phyloP scores from a whole-genome alignment of 2,797 vertebrate genomes.

The Diceros bicornis region DNA sequence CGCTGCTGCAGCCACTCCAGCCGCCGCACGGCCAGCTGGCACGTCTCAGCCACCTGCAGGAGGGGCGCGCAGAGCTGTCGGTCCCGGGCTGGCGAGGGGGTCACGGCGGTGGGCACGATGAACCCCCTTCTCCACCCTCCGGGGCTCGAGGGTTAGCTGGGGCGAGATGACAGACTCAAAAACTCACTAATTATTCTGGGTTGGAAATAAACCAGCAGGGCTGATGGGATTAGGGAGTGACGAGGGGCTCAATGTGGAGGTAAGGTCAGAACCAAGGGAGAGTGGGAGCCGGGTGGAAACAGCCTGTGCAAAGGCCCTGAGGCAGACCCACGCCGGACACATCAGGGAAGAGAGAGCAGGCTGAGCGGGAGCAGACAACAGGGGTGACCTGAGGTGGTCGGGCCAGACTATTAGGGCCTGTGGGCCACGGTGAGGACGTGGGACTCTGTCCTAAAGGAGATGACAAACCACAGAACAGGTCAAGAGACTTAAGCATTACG shows the following conservation, averaged over 20 bases:
- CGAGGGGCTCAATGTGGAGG: background rate
- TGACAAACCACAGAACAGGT: background rate
- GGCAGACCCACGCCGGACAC: background rate
- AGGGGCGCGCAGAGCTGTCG: accelerated
- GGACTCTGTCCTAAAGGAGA: background rate
- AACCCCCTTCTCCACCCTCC: background rate
- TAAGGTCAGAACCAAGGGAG: background rate
- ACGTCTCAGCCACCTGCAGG: slow-evolving; percentile 96
- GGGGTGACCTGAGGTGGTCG: too few relatives aligned
- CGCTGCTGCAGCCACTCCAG: slow-evolving; percentile 94
- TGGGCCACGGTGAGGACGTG: background rate
- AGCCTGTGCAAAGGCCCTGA: background rate
- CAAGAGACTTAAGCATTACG: background rate
- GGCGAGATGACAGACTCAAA: background rate
- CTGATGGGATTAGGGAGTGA: background rate
- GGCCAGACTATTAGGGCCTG: background rate
- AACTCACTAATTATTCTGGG: background rate
- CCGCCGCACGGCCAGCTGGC: slow-evolving; percentile 94
- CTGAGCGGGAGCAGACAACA: background rate
- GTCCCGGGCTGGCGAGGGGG: accelerated
- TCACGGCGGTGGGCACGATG: background rate
- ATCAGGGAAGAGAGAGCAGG: background rate
- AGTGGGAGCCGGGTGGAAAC: background rate
- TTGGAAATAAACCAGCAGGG: background rate
- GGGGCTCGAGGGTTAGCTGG: background rate